Percentiles rank a stretch among this genome's conserved stretches.
These are phyloP conservation scores for Sitta carolinensis DNA, from an alignment of 2,797 vertebrate genomes.

Conservation along the genomic window DNA sequence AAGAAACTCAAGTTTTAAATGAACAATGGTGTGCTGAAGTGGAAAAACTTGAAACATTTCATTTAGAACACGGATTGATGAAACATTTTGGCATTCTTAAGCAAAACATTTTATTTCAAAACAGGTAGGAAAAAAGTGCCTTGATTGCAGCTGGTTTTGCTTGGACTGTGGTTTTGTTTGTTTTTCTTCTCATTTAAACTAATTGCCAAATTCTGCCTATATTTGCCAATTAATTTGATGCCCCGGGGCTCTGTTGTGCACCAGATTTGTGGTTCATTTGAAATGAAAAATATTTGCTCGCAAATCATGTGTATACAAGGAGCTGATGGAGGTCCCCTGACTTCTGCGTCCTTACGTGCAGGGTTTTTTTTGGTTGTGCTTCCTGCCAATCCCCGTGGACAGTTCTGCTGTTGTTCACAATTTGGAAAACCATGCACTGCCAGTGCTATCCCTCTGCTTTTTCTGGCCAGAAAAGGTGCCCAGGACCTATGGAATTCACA, in stretches of 20 bases:
- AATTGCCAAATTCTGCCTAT: slow-evolving; percentile 12
- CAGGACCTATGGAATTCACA: rapidly evolving
- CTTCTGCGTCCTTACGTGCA: background rate
- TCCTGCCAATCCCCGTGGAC: rapidly evolving
- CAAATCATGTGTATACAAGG: background rate
- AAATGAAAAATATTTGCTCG: background rate
- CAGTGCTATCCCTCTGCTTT: background rate
- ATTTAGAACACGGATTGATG: slow-evolving; percentile 23
- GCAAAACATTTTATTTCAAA: slow-evolving; percentile 28
- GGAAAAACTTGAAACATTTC: slow-evolving; percentile 38
- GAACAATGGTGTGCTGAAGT: slow-evolving; percentile 7
- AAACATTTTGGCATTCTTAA: slow-evolving; percentile 38
- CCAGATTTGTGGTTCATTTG: background rate
- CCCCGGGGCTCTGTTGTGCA: background rate
- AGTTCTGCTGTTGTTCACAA: background rate
- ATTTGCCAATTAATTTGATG: background rate
- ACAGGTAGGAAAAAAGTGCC: background rate
- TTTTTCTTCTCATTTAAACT: background rate
- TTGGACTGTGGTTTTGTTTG: background rate
- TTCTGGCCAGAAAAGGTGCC: background rate
- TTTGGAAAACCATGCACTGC: rapidly evolving
- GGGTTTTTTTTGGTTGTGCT: background rate
- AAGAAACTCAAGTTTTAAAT: background rate
- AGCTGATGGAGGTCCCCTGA: background rate
- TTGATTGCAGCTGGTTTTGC: background rate